Conservation (phyloP, 1,140 invertebrate genomes). For the Eubasilissa regina region DNA sequence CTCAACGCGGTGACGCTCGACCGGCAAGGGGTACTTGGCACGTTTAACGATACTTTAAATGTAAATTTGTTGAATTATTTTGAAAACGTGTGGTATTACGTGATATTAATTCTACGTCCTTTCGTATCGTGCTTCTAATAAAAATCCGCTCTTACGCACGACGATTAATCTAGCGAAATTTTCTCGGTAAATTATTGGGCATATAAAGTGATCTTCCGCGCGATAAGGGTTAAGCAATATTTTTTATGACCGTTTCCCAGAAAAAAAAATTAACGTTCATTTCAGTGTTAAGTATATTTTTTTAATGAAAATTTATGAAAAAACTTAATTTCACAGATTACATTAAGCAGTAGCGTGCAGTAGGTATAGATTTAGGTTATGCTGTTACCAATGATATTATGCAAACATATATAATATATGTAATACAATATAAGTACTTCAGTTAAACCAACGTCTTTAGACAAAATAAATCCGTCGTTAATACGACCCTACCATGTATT, state of each 20-base stretch:
- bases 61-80: conserved; percentile 55
- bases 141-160: conserved; percentile 23
- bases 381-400: too few species aligned
- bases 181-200: neutral
- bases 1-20: conserved; percentile 46
- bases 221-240: neutral
- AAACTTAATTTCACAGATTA: too few species aligned
- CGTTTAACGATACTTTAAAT: conserved; percentile 57
- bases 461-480: too few species aligned
- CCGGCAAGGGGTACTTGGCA: conserved; percentile 14
- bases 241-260: neutral
- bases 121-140: conserved; percentile 28
- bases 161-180: neutral
- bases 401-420: too few species aligned
- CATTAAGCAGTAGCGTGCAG: too few species aligned
- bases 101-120: conserved; percentile 47
- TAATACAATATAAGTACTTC: too few species aligned
- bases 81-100: conserved; percentile 51
- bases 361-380: too few species aligned
- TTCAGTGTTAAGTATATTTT: too few species aligned
- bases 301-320: too few species aligned
- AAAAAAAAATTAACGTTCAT: neutral
- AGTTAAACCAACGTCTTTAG: too few species aligned
- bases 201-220: neutral
- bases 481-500: too few species aligned